Conservation (phyloP, 1,140 invertebrate species). For the Nasonia longicornis region DNA sequence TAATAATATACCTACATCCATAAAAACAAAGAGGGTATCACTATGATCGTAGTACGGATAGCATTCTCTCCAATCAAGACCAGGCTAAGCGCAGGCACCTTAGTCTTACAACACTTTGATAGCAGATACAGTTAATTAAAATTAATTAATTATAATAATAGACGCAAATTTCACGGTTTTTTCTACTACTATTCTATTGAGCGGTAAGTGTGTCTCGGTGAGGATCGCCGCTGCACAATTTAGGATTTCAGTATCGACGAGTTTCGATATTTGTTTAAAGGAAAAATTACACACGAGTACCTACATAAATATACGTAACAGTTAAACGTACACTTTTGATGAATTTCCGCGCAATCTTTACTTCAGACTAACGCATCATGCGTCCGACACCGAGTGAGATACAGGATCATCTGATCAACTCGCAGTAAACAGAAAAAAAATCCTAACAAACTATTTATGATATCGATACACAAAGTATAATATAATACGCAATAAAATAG, state of each 20-base stretch:
- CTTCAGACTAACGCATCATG: too few species aligned
- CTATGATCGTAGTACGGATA: slow-evolving; percentile 9
- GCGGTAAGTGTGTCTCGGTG: background rate
- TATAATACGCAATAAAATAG: background rate
- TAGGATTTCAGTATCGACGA: background rate
- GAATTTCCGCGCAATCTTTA: too few species aligned
- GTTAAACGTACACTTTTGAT: too few species aligned
- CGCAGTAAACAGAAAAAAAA: too few species aligned
- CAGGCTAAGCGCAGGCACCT: background rate
- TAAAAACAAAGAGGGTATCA: slow-evolving; percentile 14
- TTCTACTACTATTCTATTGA: background rate
- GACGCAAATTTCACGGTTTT: background rate
- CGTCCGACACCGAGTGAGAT: too few species aligned
- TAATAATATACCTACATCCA: slow-evolving; percentile 20
- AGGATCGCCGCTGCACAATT: background rate
- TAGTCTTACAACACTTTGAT: slow-evolving; percentile 18
- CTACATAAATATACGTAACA: too few species aligned
- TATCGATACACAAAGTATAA: background rate
- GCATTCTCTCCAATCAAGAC: slow-evolving; percentile 9
- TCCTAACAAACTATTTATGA: background rate
- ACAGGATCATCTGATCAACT: too few species aligned
- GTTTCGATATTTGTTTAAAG: background rate
- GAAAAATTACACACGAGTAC: background rate
- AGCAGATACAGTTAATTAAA: background rate
- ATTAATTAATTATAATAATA: background rate